These are phyloP conservation scores for Drosophila pseudotakahashii DNA, from an alignment of 2,888 invertebrate genomes.

Conservation along the genomic window DNA sequence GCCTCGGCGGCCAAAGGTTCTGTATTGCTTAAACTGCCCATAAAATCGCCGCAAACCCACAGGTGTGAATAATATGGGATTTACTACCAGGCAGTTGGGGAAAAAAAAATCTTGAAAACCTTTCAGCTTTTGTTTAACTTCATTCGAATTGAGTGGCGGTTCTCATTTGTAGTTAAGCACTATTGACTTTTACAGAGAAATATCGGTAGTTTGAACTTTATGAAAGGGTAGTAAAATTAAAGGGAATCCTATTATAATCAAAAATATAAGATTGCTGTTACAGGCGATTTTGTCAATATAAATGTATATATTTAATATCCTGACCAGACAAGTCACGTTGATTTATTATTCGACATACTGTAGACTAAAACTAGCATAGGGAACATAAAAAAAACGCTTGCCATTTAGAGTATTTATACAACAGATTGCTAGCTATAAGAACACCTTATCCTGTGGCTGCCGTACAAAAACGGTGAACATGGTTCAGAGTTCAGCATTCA, in stretches of 20 bases:
- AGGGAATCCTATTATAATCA: too few species aligned
- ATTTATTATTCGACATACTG: slow-evolving; percentile 12
- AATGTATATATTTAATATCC: slow-evolving; percentile 1
- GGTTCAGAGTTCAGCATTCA: too few species aligned
- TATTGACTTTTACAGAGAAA: background rate
- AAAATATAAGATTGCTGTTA: too few species aligned
- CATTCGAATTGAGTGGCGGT: slow-evolving; percentile 5
- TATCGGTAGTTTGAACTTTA: too few species aligned
- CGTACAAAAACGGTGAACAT: too few species aligned
- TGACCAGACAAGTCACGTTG: background rate
- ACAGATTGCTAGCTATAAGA: slow-evolving; percentile 2
- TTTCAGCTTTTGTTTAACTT: slow-evolving; percentile 1
- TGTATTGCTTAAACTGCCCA: slow-evolving; percentile 4
- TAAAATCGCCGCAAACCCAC: slow-evolving; percentile 1
- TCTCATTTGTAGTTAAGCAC: background rate
- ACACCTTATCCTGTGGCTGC: slow-evolving; percentile 10
- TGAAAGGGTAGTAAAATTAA: too few species aligned
- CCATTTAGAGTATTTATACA: background rate
- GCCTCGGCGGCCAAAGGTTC: slow-evolving; percentile 23
- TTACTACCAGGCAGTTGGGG: slow-evolving; percentile 11
- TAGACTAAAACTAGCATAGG: slow-evolving; percentile 19
- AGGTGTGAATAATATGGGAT: background rate
- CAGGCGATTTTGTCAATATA: background rate
- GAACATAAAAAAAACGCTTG: slow-evolving; percentile 5
- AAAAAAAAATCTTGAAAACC: slow-evolving; percentile 1